Conservation (phyloP, 2,888 invertebrate genomes). For the Agrilus biguttatus region DNA sequence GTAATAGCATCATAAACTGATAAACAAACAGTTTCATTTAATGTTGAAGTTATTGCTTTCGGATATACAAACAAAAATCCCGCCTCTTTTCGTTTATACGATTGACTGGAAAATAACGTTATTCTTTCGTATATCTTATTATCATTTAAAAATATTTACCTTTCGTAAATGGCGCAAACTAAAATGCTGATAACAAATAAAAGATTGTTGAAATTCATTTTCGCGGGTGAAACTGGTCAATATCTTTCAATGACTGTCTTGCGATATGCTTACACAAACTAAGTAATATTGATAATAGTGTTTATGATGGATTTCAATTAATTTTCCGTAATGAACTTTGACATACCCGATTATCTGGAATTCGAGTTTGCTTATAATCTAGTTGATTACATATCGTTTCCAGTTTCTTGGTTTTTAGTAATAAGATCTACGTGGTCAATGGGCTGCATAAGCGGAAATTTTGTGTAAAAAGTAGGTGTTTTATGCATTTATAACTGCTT, state of each 20-base stretch:
- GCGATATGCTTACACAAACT: constrained; percentile 1
- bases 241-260: too few relatives aligned
- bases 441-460: too few relatives aligned
- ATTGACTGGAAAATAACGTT: constrained; percentile 4
- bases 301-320: constrained; percentile 6
- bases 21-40: constrained; percentile 26
- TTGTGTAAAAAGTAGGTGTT: too few relatives aligned
- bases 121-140: background rate
- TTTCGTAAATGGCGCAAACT: constrained; percentile 3
- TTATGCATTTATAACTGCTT: too few relatives aligned
- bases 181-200: background rate
- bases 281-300: constrained; percentile 5
- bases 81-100: constrained; percentile 11
- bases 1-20: constrained; percentile 19
- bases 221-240: background rate
- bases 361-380: too few relatives aligned
- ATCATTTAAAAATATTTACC: constrained; percentile 4
- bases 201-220: constrained; percentile 2
- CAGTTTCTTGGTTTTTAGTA: too few relatives aligned
- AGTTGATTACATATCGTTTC: too few relatives aligned
- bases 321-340: constrained; percentile 9
- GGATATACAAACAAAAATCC: constrained; percentile 26
- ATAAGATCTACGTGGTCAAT: too few relatives aligned
- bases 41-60: constrained; percentile 22
- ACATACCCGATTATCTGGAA: constrained; percentile 1